phyloP scores from a whole-genome alignment of 2,888 invertebrate species.

The Bimastos eiseni region DNA sequence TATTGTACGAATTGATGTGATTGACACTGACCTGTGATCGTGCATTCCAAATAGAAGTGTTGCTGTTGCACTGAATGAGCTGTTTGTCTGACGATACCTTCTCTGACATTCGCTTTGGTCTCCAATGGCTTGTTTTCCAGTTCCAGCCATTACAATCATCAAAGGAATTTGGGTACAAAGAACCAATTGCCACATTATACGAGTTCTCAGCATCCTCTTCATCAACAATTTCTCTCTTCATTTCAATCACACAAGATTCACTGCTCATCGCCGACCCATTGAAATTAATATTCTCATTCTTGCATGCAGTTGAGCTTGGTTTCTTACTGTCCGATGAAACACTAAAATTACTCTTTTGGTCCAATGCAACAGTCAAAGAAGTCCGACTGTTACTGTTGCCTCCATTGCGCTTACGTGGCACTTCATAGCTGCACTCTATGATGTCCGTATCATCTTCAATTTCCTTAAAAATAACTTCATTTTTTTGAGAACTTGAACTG shows the following conservation, averaged over 20 bases:
- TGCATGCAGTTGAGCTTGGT: background rate
- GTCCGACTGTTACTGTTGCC: background rate
- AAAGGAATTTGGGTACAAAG: constrained; percentile 16
- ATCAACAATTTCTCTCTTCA: background rate
- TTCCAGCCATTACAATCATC: constrained; percentile 7
- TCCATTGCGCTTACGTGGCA: background rate
- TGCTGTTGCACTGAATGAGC: background rate
- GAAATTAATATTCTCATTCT: background rate
- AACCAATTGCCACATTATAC: background rate
- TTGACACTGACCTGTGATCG: constrained; percentile 6
- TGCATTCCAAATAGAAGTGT: background rate
- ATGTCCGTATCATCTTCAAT: background rate
- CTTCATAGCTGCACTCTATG: background rate
- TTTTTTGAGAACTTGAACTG: background rate
- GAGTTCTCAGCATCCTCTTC: background rate
- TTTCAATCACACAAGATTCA: constrained; percentile 13
- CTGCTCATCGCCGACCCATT: background rate
- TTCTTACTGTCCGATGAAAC: background rate
- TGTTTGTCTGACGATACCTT: background rate
- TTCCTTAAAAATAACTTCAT: background rate
- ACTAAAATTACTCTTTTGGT: background rate
- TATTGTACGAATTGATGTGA: too few species aligned
- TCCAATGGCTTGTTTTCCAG: background rate
- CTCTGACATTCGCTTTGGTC: background rate
- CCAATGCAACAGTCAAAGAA: background rate